phyloP scores from a whole-genome alignment of 2,797 vertebrate species.

The Hemibagrus guttatus region DNA sequence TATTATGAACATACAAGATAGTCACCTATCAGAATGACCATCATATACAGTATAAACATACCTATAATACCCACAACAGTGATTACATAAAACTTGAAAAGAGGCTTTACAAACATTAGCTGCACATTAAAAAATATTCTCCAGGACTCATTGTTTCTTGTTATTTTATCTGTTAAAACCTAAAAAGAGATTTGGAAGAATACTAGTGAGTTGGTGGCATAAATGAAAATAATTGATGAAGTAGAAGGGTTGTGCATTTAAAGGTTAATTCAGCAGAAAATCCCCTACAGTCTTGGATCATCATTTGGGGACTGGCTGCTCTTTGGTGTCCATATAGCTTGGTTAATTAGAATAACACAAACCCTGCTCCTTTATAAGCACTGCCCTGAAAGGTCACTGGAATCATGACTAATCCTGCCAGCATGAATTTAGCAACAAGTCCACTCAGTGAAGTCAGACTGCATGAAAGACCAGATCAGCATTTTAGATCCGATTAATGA shows the following conservation, averaged over 20 bases:
- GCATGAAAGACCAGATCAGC: neutral
- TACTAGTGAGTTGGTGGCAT: neutral
- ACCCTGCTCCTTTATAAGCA: neutral
- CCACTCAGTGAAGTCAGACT: neutral
- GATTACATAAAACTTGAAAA: neutral
- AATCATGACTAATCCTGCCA: neutral
- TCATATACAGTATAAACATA: neutral
- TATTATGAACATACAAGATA: neutral
- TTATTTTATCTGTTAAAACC: neutral
- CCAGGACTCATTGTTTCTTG: neutral
- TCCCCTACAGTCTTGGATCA: neutral
- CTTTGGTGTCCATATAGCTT: neutral
- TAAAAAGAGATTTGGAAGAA: neutral
- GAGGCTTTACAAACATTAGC: too few relatives aligned
- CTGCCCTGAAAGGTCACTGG: neutral
- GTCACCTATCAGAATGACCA: too few relatives aligned
- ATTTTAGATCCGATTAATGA: conserved; percentile 28
- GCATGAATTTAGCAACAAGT: neutral
- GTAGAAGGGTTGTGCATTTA: neutral
- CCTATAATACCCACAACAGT: neutral
- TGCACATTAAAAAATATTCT: neutral
- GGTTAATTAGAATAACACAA: neutral
- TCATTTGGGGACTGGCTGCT: neutral
- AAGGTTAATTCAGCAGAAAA: neutral
- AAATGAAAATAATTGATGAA: neutral